Base-by-base conservation (phyloP, 2,113 vertebrate genomes). In the Archilochus colubris region DNA sequence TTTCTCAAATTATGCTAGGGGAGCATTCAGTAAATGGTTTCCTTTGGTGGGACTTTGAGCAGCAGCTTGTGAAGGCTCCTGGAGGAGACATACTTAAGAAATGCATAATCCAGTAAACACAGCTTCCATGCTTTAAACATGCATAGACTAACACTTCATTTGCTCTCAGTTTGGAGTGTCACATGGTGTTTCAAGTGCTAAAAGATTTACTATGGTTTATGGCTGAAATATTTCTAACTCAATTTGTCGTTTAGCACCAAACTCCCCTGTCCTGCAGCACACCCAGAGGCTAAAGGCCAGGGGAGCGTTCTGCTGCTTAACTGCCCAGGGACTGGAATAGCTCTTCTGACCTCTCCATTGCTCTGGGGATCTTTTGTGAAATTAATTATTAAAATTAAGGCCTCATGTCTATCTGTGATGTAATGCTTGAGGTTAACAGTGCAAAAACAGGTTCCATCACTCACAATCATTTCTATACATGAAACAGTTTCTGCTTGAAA, bases 171-270 rank as follows among this genome's bases (percentile, higher is more conserved):
- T 94, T 78, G 70, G 82, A 91, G 79, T 86, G 93, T 86, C 94
- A 93, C 76, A 69, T 46, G 75, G 88, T 93, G 94, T 89, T 96
- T 90, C 83, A 92, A 97, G 96, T 95, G 96, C 93, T 94, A 96
- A 97, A 94, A 97, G 97, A 92, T 98, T 97, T 98, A 96, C 96
- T 97, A 93, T 94, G 82, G 97, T 98, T 98, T 98, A 98, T 95
- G 95, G 94, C 94, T 96, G 88, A 95, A 97, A 97, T 98, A 97
- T 98, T 97, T 97, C 94, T 96, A 96, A 91, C 86, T 97, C 97
- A 98, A 98, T 98, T 98, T 98, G 97, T 98, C 97, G 95, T 97
- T 96, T 86, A 93, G 97, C 97, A 96, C 97, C 96, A 96, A 96
- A 92, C 94, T 95, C 96, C 97, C 96, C 78, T 95, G 85, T 97